Conservation (phyloP, 2,888 invertebrate species). For the Drosophila mayaguana region DNA sequence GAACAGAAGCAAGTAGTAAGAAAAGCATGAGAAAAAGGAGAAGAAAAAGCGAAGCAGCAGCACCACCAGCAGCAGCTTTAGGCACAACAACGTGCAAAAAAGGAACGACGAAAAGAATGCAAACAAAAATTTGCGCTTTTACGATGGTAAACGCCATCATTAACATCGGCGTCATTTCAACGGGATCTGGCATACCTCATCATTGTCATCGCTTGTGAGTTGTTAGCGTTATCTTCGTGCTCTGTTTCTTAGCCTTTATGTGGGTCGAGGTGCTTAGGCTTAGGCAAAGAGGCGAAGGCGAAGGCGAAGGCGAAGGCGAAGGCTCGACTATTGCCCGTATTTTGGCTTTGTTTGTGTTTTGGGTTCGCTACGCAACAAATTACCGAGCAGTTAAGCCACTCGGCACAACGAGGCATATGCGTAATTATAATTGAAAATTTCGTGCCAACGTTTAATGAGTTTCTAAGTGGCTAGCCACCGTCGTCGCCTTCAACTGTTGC, state of each 20-base stretch:
- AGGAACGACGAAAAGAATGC: constrained; percentile 61
- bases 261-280: constrained; percentile 33
- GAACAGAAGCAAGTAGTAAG: constrained; percentile 11
- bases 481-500: constrained; percentile 10
- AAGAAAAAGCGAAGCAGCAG: neutral
- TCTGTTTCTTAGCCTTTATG: constrained; percentile 46
- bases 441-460: constrained; percentile 64
- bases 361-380: constrained; percentile 58
- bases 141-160: constrained; percentile 59
- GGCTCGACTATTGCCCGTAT: constrained; percentile 16
- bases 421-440: constrained; percentile 73
- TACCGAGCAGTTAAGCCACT: constrained; percentile 58
- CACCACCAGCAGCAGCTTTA: constrained; percentile 14
- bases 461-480: constrained; percentile 42
- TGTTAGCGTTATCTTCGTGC: constrained; percentile 7
- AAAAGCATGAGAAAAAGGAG: neutral
- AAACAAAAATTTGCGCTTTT: constrained; percentile 78
- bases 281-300: neutral
- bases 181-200: constrained; percentile 39
- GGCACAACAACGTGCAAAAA: constrained; percentile 30
- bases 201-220: constrained; percentile 40
- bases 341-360: constrained; percentile 29
- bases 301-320: neutral
- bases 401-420: constrained; percentile 65
- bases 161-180: constrained; percentile 38